A percentile compares a stretch with the other conserved stretches of the same genome.
These are phyloP conservation scores for Macrotus californicus DNA, from an alignment of 2,113 vertebrate genomes.

Conservation along the genomic window DNA sequence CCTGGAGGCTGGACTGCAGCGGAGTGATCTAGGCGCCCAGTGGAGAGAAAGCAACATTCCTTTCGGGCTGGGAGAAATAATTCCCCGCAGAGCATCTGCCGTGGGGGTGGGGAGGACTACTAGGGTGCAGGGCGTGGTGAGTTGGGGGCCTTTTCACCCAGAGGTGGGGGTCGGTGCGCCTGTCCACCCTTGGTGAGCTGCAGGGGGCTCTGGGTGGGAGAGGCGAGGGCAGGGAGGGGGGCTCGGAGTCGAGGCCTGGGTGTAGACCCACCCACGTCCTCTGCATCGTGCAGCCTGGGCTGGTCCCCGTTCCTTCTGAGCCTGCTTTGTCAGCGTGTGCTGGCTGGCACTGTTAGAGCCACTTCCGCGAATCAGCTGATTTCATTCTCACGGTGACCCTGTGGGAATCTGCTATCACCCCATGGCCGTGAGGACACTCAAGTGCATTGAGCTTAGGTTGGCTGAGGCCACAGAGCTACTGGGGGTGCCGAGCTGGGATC, in stretches of 20 bases:
- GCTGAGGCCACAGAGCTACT: not conserved
- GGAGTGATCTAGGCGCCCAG: not conserved
- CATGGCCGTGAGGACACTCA: not conserved
- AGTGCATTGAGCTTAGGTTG: not conserved
- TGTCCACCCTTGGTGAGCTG: not conserved
- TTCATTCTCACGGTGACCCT: rapidly evolving
- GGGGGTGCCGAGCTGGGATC: not conserved
- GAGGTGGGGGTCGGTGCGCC: not conserved
- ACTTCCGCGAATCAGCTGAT: not conserved
- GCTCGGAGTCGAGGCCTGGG: not conserved
- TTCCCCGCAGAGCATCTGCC: not conserved
- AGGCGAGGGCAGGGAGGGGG: no score
- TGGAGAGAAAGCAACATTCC: not conserved
- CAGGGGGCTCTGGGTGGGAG: not conserved
- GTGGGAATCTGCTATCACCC: no score
- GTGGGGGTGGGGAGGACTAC: not conserved
- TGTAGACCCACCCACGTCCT: not conserved
- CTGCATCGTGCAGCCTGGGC: rapidly evolving
- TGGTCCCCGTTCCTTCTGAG: not conserved
- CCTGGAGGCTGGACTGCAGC: not conserved
- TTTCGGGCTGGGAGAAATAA: not conserved
- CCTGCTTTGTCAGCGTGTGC: not conserved
- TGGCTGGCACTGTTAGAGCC: no score
- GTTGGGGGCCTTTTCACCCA: not conserved
- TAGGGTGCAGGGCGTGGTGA: rapidly evolving